Evolutionary conservation across 2,888 invertebrate species (phyloP).

Genomic region (Sesia bembeciformis): DNA sequence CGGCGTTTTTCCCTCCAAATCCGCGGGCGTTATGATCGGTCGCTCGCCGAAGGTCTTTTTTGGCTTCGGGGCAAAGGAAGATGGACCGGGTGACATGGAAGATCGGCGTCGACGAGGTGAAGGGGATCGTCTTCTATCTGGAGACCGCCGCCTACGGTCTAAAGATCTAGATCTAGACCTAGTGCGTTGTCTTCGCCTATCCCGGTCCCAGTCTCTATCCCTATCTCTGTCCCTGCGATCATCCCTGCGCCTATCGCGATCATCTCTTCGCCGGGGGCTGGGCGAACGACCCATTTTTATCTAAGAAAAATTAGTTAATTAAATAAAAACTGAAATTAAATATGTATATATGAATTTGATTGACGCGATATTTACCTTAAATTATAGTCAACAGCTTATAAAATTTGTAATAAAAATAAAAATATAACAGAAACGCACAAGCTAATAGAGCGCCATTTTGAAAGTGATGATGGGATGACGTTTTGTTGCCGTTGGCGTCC

Average conservation of each 20-base stretch:
- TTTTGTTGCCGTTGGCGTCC: background rate
- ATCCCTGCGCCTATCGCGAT: conserved; percentile 24
- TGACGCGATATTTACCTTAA: conserved; percentile 37
- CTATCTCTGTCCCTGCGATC: conserved; percentile 28
- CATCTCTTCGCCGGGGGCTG: conserved; percentile 62
- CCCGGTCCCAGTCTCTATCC: conserved; percentile 51
- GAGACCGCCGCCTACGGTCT: conserved; percentile 62
- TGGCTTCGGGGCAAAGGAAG: conserved; percentile 51
- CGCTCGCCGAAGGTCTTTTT: conserved; percentile 70
- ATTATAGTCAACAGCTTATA: conserved; percentile 47
- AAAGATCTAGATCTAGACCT: conserved; percentile 59
- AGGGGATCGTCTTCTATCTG: conserved; percentile 33
- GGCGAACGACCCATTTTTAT: conserved; percentile 65
- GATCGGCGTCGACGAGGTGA: conserved; percentile 38
- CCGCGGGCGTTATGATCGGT: conserved; percentile 84
- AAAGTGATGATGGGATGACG: background rate
- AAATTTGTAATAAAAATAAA: conserved; percentile 49
- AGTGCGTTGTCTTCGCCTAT: conserved; percentile 50
- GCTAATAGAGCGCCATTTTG: conserved; percentile 46
- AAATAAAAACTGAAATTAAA: background rate
- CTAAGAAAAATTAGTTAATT: conserved; percentile 13
- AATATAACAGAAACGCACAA: conserved; percentile 51
- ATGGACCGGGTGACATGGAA: conserved; percentile 45
- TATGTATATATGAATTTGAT: background rate
- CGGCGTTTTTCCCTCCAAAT: conserved; percentile 91